Evolutionary conservation across 2,113 vertebrate species (phyloP), one percentile per base, ranked within the genome.

Genomic region (Polypterus senegalus): DNA sequence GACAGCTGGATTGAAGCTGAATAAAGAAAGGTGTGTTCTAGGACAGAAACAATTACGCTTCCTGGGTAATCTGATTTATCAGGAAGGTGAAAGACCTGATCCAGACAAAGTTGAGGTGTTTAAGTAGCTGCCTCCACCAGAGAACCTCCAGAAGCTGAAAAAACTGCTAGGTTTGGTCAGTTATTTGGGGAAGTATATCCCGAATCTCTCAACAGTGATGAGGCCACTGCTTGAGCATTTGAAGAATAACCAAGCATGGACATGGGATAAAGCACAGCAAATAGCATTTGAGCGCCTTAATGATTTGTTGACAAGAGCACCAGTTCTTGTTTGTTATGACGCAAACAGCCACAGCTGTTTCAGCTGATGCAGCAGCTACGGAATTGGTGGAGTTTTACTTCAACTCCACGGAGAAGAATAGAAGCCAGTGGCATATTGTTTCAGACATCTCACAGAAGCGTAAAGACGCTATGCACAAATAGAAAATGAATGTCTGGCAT

Each of bases 131-230:
- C n/a, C 3, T 0, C 47, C 53, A n/a, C 59, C 59, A 3, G 44
- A 8, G 6, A 54, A 58, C 4, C 46, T 66, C 1, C 3, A 9
- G 1, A 6, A 70, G 9, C 3, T 68, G 3, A 1, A 9, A 1
- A 65, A 44, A 11, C 75, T 63, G 49, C 59, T 77, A 0, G 7
- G 68, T 0, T 69, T 68, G 63, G 63, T 77, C 1, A 72, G 58
- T 3, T 63, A 73, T 53, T 49, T 73, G 4, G 65, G 66, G 2
- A 75, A 64, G 47, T 77, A 69, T 6, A 56, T 74, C 2, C 63
- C 64, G 3, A 6, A 60, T 0, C 4, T 72, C 1, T 53, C 58
- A 1, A 8, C 5, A 0, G 1, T n/a, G n/a, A n/a, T n/a, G n/a
- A n/a, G n/a, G n/a, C n/a, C n/a, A n/a, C n/a, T n/a, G n/a, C n/a